Base-by-base conservation (phyloP, 1,140 invertebrate species). In the Batillaria attramentaria region DNA sequence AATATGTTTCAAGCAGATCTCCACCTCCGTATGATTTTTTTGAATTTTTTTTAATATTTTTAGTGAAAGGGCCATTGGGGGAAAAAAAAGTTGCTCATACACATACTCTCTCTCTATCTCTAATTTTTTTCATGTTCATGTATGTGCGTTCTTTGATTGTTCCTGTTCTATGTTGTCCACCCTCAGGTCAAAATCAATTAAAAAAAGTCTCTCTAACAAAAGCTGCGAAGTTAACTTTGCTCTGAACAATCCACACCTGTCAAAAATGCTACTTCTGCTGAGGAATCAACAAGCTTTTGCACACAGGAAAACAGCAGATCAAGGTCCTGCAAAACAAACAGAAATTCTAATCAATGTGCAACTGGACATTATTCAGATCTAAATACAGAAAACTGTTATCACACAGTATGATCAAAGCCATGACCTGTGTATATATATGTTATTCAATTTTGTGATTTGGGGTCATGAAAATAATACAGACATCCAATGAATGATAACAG, bases 241-340 rank as follows among this genome's bases (percentile, higher is more conserved):
- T 8, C 33, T 24, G n/a, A 28, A 16, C 33, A 31, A 62, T 62
- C n/a, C 24, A 1, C 57, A 75, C 73, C 73, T 62, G 73, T 28
- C 1, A 75, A 54, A n/a, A 75, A 75, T 2, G 73, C 50, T 6
- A 75, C 73, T 75, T 75, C 73, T 13, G 73, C 73, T 62, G 73
- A 75, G 33, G 73, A 50, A 41, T 75, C 73, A 10, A 39, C 57
- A n/a, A 75, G 10, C n/a, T 75, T 75, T 37, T 75, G 73, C 24
- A 75, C 73, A n/a, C 54, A 75, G 2, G 73, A 75, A 37, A 62
- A 65, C 57, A 75, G 57, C n/a, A 62, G 20, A 20, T 62, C 42
- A 35, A 75, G 57, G 41, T 75, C 73, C 73, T 75, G 73, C 54
- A 33, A 60, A 39, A 72, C 31, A 28, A 42, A 3, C 42, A 46